Conservation (phyloP, 2,888 invertebrate genomes). For the Schrankia costaestrigalis region DNA sequence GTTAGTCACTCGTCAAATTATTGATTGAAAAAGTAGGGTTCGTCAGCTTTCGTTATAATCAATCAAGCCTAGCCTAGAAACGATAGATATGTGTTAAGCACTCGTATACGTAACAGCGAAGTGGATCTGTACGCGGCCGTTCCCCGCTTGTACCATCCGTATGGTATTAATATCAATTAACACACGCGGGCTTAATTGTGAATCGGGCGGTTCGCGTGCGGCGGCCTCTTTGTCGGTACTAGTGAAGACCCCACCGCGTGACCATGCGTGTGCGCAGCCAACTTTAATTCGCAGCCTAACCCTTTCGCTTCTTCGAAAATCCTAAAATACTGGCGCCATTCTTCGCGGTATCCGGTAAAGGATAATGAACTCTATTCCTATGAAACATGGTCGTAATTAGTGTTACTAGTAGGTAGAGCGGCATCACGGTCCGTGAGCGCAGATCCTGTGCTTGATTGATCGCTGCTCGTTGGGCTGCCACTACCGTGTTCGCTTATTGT, state of each 20-base stretch:
- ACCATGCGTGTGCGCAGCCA: slow-evolving; percentile 48
- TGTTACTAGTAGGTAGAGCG: slow-evolving; percentile 48
- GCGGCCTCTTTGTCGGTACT: slow-evolving; percentile 74
- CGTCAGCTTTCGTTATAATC: slow-evolving; percentile 19
- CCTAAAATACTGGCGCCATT: slow-evolving; percentile 76
- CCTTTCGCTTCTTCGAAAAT: slow-evolving; percentile 71
- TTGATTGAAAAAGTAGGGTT: slow-evolving; percentile 11
- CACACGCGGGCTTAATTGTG: slow-evolving; percentile 79
- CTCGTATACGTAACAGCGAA: slow-evolving; percentile 19
- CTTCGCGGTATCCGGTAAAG: slow-evolving; percentile 34
- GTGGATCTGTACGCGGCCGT: slow-evolving; percentile 19
- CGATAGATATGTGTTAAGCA: slow-evolving; percentile 15
- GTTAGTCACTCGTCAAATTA: slow-evolving; percentile 2
- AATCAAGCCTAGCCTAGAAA: slow-evolving; percentile 22
- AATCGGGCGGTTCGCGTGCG: slow-evolving; percentile 77
- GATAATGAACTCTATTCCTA: slow-evolving; percentile 48
- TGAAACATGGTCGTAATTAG: slow-evolving; percentile 45
- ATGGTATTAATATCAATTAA: slow-evolving; percentile 79
- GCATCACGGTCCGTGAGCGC: slow-evolving; percentile 70
- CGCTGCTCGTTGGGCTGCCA: slow-evolving; percentile 35
- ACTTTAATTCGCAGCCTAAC: slow-evolving; percentile 60
- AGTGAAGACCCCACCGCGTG: slow-evolving; percentile 41
- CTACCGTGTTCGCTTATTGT: slow-evolving; percentile 32
- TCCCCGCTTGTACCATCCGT: slow-evolving; percentile 58
- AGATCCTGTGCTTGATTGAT: slow-evolving; percentile 75